These are phyloP conservation scores for Elachura formosa DNA, from an alignment of 2,113 vertebrate genomes.

Conservation along the genomic window DNA sequence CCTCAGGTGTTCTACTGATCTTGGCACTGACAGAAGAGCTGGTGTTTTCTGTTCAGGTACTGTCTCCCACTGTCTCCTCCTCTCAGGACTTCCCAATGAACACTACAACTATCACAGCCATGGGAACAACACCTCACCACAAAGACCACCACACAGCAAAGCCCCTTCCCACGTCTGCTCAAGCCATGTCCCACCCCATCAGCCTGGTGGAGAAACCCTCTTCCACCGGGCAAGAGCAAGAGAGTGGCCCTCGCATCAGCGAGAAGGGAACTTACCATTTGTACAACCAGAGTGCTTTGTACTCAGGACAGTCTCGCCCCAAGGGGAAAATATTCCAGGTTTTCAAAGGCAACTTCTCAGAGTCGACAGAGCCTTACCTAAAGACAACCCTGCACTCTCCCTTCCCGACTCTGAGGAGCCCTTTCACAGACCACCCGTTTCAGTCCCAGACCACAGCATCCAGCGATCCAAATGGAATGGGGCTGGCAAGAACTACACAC, in stretches of 20 bases:
- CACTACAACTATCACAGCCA: slow-evolving; percentile 72
- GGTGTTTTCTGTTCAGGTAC: slow-evolving; percentile 82
- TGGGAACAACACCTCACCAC: slow-evolving; percentile 52
- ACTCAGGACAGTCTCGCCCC: slow-evolving; percentile 63
- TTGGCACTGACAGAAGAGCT: slow-evolving; percentile 86
- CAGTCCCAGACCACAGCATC: slow-evolving; percentile 33
- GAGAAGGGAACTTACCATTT: slow-evolving; percentile 59
- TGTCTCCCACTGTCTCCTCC: slow-evolving; percentile 73
- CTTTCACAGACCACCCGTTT: slow-evolving; percentile 45
- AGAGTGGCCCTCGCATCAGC: not conserved
- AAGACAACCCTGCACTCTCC: slow-evolving; percentile 58
- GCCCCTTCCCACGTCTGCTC: slow-evolving; percentile 1
- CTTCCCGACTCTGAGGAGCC: slow-evolving; percentile 51
- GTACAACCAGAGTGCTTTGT: slow-evolving; percentile 63
- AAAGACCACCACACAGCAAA: not conserved
- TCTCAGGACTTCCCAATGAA: slow-evolving; percentile 71
- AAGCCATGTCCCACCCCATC: not conserved
- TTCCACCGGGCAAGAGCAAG: not conserved
- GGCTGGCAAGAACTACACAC: slow-evolving; percentile 60
- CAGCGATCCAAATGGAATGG: slow-evolving; percentile 63
- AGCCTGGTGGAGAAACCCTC: slow-evolving; percentile 10
- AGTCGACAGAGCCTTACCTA: slow-evolving; percentile 56
- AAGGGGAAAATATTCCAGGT: slow-evolving; percentile 66
- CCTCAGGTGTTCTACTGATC: slow-evolving; percentile 87
- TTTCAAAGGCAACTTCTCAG: slow-evolving; percentile 72